Evolutionary conservation across 64 coral and sea anemone genomes (phyloP).

Genomic region (Pachyseris speciosa): DNA sequence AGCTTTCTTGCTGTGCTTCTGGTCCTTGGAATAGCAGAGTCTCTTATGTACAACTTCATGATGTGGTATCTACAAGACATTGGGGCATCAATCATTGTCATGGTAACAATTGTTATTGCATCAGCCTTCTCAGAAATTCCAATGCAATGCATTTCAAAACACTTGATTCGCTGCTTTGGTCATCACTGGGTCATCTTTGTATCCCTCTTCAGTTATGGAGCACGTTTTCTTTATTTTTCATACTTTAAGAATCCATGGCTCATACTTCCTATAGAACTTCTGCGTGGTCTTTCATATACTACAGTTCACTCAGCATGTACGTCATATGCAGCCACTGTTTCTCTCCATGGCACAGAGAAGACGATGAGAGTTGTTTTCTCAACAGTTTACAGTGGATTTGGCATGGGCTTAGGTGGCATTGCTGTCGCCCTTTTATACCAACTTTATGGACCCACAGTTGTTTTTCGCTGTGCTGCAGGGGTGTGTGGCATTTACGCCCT

Average conservation of each 20-base stretch:
- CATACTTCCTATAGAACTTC: slow-evolving; percentile 89
- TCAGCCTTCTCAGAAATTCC: slow-evolving; percentile 81
- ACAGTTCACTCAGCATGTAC: slow-evolving; percentile 72
- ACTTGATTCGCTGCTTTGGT: slow-evolving; percentile 73
- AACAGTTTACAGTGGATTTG: slow-evolving; percentile 78
- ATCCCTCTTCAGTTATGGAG: slow-evolving; percentile 79
- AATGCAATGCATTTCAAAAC: slow-evolving; percentile 69
- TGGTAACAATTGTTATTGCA: slow-evolving; percentile 79
- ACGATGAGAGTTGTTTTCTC: slow-evolving; percentile 87
- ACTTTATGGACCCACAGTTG: slow-evolving; percentile 80
- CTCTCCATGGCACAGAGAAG: slow-evolving; percentile 84
- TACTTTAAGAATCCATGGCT: slow-evolving; percentile 78
- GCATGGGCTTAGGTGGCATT: slow-evolving; percentile 80
- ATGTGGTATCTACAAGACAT: slow-evolving; percentile 99
- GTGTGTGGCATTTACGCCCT: slow-evolving; percentile 89
- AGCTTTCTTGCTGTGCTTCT: slow-evolving; percentile 72
- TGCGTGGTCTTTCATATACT: slow-evolving; percentile 84
- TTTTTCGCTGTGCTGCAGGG: slow-evolving; percentile 94
- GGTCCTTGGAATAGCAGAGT: slow-evolving; percentile 89
- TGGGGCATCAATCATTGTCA: slow-evolving; percentile 69
- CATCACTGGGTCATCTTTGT: slow-evolving; percentile 87
- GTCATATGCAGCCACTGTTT: slow-evolving; percentile 71
- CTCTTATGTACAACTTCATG: slow-evolving; percentile 85
- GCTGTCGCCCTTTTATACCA: slow-evolving; percentile 74
- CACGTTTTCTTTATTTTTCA: slow-evolving; percentile 79